A percentile compares a stretch with the other conserved stretches of the same genome.
Evolutionary conservation across 2,797 vertebrate species (phyloP).

Genomic region (Pseudotriccus pelzelni): DNA sequence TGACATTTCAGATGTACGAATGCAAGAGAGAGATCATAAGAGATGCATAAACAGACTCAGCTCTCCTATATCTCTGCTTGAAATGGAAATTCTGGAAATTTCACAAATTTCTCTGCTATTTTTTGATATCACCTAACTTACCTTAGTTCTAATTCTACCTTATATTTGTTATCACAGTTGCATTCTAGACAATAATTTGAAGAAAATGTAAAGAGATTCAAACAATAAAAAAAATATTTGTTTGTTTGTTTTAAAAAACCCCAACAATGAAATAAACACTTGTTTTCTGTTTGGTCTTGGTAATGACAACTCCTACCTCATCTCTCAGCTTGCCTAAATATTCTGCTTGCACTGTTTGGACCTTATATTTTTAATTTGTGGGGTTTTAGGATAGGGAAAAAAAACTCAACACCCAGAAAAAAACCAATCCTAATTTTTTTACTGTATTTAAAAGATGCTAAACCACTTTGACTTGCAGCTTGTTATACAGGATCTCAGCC

Average conservation of each 20-base stretch:
- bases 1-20: background rate
- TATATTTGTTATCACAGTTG: background rate
- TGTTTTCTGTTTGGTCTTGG: background rate
- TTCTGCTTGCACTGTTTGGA: background rate
- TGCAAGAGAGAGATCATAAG: background rate
- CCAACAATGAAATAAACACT: background rate
- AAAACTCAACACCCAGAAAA: background rate
- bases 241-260: rapidly evolving
- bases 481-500: background rate
- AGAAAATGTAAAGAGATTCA: background rate
- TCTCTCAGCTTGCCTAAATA: background rate
- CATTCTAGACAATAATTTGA: background rate
- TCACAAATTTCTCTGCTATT: background rate
- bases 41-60: background rate
- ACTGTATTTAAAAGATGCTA: background rate
- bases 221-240: background rate
- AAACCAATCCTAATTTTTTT: background rate
- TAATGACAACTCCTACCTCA: background rate
- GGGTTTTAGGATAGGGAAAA: too few relatives aligned
- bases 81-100: background rate
- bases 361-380: background rate
- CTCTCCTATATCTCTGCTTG: background rate
- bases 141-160: background rate
- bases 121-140: background rate
- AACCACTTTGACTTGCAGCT: background rate